Evolutionary conservation across 2,113 vertebrate genomes (phyloP), one percentile per base, ranked within the genome.

Genomic region (Sardina pilchardus): DNA sequence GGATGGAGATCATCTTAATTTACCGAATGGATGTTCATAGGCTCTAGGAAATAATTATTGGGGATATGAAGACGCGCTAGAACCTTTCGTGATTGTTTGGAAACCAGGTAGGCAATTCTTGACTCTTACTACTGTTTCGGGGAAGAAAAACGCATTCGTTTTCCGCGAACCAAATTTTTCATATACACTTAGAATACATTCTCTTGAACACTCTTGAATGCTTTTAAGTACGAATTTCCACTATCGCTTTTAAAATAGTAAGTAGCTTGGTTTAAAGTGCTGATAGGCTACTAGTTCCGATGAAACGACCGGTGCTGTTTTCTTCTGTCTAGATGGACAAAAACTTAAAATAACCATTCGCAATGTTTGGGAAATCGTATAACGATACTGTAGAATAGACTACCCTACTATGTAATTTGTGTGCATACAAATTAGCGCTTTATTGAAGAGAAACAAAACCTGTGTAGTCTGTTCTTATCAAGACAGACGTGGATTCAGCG

Each of bases 51-150:
- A 36, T 78, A 50, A 81, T 50, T n/a, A 82, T 82, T 71, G 71
- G 78, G 59, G 71, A 78, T 84, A 81, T 67, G 56, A 63, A 56
- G 75, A 81, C 85, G 34, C 43, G 82, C 85, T 84, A 78, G 71
- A 78, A 5, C 39, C 71, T 36, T 78, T 36, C 4, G 71, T 78
- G 71, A 34, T 78, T 78, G 71, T 78, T 34, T 36, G 71, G 34
- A 78, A 78, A 78, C 71, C 71, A 78, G 71, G 71, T 78, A 78
- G 71, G 71, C 71, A 78, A 78, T 78, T 36, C 36, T 78, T 36
- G 71, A 78, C 71, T 78, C 71, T 36, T 78, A 3, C 26, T 71
- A 71, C 10, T 78, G 30, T 0, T 78, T 78, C 19, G 53, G 19
- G 53, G 5, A 59, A 59, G 14, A 10, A 36, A 36, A 78, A 36